Base-by-base conservation (phyloP, 1,140 invertebrate genomes). In the Bursaphelenchus mucronatus region DNA sequence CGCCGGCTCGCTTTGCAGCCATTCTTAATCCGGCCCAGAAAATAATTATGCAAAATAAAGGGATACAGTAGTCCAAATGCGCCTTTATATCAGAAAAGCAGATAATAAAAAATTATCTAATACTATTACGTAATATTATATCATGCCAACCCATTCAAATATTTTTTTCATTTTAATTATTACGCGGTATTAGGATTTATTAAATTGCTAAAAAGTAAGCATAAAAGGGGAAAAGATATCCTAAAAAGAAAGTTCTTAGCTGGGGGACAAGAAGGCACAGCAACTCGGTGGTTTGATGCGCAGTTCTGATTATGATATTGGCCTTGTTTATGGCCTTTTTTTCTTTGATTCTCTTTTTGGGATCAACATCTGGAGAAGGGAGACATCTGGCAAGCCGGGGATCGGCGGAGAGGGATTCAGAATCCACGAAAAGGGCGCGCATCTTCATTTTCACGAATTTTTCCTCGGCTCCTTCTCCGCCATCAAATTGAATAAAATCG, bases 161-260 rank as follows among this genome's bases (percentile, higher is more conserved):
- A 30, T 30, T 1, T 30, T 30, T 30, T 30, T 30, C 30, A 30
- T 30, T 30, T 30, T 30, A 30, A 30, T 30, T 30, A 30, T 30
- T 30, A 30, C 30, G 30, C 30, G 5, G 30, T 30, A 30, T 30
- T 30, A 5, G 30, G 30, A 30, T 30, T 30, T 30, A 30, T 69
- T 53, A 68, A 49, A 68, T 52, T 19, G 56, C 67, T n/a, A 73
- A 63, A 56, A 74, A 73, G 45, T 66, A 71, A 43, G 70, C 70
- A 59, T 74, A 73, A 50, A 68, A 67, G 17, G 70, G 70, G 47
- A 73, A 73, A 21, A 73, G 17, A 21, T 75, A 17, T n/a, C 61
- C 47, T 39, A 73, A 50, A 17, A 62, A 39, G 15, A 63, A 68
- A 19, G 39, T 15, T 19, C 63, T 46, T 39, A 73, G 17, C 19